Base-by-base conservation (phyloP, 2,888 invertebrate genomes). In the Schizotus pectinicornis region DNA sequence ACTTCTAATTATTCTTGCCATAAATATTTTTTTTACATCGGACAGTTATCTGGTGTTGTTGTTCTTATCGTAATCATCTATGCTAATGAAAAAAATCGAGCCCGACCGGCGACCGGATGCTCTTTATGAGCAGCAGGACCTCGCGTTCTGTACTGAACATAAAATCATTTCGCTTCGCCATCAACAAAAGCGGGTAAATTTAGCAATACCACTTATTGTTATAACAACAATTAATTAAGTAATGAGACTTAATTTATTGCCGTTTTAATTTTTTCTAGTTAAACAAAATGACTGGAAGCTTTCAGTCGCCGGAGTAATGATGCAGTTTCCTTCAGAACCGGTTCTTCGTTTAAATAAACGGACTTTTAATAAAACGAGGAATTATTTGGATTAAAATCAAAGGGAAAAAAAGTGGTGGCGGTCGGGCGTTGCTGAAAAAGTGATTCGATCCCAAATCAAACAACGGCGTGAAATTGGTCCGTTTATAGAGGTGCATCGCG, bases 21-120 rank as follows among this genome's bases (percentile, higher is more conserved):
- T 22, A 53, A 53, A 45, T 36, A 52, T 33, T 53, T 53, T 22
- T n/a, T 22, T 37, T 53, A 45, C 32, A 35, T n/a, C 33, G 35
- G 36, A 35, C 43, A 51, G 43, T 51, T 51, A 42, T 51, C 50
- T 50, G 39, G 32, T 37, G 31, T 48, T 50, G 50, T 50, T 49
- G 3, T 41, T 46, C 11, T 43, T 43, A 51, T 51, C 51, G 43
- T 34, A 47, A 12, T 36, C 42, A 51, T 51, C 51, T 48, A 51
- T 51, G 43, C 43, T 51, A 51, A 51, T 51, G 7, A 22, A 8
- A 50, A n/a, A 22, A 22, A 22, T 22, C 22, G 22, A 33, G 7
- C 42, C 34, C 14, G 45, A 32, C 36, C n/a, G 9, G 22, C 22
- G 35, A 35, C n/a, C 43, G 43, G 43, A 51, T 51, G 43, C 36